phyloP scores from a whole-genome alignment of 2,888 invertebrate genomes.

The Drosophila nr. perissopoda region DNA sequence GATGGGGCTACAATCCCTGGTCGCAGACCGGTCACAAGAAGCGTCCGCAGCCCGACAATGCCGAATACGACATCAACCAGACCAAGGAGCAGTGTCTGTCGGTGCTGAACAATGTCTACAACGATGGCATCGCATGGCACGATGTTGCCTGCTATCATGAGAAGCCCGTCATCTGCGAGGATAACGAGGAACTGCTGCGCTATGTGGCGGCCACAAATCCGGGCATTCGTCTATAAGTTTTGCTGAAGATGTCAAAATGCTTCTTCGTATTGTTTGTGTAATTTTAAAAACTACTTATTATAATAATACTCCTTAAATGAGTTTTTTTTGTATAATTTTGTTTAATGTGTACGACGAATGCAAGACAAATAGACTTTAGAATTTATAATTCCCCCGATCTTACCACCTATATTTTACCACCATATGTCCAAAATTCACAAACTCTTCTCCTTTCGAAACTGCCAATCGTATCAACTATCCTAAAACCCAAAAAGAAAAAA shows the following conservation, averaged over 20 bases:
- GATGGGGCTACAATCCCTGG: constrained; percentile 93
- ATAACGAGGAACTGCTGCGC: constrained; percentile 94
- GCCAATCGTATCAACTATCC: constrained; percentile 54
- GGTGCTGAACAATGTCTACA: constrained; percentile 96
- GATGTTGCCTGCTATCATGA: constrained; percentile 97
- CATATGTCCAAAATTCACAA: constrained; percentile 39
- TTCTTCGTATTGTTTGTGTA: constrained; percentile 75
- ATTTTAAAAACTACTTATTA: constrained; percentile 78
- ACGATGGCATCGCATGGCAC: constrained; percentile 97
- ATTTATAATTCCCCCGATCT: constrained; percentile 79
- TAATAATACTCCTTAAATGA: constrained; percentile 80
- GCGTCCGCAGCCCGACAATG: constrained; percentile 94
- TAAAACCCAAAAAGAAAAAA: constrained; percentile 8
- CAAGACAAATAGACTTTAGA: constrained; percentile 84
- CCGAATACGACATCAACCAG: constrained; percentile 95
- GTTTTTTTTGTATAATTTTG: constrained; percentile 78
- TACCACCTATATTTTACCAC: constrained; percentile 58
- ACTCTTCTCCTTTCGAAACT: constrained; percentile 60
- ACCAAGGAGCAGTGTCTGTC: constrained; percentile 95
- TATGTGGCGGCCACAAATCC: constrained; percentile 94
- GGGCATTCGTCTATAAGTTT: constrained; percentile 90
- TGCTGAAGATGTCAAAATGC: constrained; percentile 29
- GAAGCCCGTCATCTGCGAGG: constrained; percentile 96
- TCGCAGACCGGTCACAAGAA: constrained; percentile 96
- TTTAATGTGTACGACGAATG: constrained; percentile 77